These are phyloP conservation scores for Lasius fuliginosus DNA, from an alignment of 2,888 invertebrate species.

Conservation along the genomic window DNA sequence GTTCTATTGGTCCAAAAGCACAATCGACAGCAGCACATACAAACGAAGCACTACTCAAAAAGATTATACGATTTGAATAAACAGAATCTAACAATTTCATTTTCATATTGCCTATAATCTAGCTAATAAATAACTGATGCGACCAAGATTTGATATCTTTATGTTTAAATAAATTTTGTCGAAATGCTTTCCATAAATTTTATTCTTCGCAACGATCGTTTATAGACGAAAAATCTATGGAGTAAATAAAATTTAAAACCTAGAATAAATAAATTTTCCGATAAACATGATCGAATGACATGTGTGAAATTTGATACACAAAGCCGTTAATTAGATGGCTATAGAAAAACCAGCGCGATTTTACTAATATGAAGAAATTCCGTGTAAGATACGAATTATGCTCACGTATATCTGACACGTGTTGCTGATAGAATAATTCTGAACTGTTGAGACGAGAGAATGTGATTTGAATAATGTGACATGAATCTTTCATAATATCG, in stretches of 20 bases:
- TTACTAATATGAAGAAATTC: not conserved
- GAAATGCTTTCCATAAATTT: not conserved
- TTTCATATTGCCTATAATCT: not conserved
- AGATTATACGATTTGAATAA: conserved; percentile 32
- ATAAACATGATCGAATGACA: not conserved
- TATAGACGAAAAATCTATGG: not conserved
- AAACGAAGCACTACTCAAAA: conserved; percentile 70
- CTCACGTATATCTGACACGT: not conserved
- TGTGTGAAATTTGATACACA: not conserved
- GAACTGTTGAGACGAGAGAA: conserved; percentile 36
- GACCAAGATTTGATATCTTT: not conserved
- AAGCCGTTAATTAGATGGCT: not conserved
- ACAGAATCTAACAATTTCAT: not conserved
- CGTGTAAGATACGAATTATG: not conserved
- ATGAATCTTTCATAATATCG: conserved; percentile 53
- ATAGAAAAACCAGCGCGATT: not conserved
- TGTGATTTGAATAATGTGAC: conserved; percentile 44
- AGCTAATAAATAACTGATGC: not conserved
- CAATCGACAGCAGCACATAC: conserved; percentile 56
- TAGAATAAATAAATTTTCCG: not conserved
- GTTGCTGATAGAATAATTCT: conserved; percentile 39
- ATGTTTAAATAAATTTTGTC: not conserved
- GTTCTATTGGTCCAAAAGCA: not conserved
- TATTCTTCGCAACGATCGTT: not conserved
- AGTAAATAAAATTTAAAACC: not conserved